Percentiles rank a stretch among this genome's conserved stretches.
phyloP scores from a whole-genome alignment of 2,113 vertebrate genomes.

The Silurus meridionalis region DNA sequence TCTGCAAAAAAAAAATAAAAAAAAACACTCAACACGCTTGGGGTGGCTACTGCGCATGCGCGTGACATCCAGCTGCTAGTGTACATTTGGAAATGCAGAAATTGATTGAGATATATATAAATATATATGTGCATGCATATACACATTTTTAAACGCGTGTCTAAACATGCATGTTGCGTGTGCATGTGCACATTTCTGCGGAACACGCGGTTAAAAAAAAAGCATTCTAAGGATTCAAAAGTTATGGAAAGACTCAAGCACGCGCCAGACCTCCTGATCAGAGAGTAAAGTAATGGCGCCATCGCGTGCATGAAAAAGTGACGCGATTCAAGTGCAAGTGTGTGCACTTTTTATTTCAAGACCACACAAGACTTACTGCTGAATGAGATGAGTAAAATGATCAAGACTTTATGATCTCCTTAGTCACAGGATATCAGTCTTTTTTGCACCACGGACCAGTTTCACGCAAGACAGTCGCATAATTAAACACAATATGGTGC shows the following conservation, averaged over 20 bases:
- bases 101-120: neutral
- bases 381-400: too few relatives aligned
- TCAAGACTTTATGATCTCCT: too few relatives aligned
- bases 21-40: neutral
- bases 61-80: slow-evolving; percentile 22
- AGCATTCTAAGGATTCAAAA: neutral
- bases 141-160: neutral
- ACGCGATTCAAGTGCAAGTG: neutral
- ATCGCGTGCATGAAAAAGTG: neutral
- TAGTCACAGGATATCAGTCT: too few relatives aligned
- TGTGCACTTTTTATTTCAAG: too few relatives aligned
- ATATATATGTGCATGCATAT: too few relatives aligned
- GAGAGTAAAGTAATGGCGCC: neutral
- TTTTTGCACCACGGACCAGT: too few relatives aligned
- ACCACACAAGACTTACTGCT: too few relatives aligned
- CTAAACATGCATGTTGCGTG: neutral
- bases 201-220: neutral
- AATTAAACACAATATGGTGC: too few relatives aligned
- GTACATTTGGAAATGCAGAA: slow-evolving; percentile 51
- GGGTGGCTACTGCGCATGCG: slow-evolving; percentile 16
- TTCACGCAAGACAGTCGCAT: too few relatives aligned
- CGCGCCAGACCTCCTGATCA: neutral
- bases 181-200: neutral
- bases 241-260: neutral
- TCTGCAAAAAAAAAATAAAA: neutral